Evolutionary conservation across 2,797 vertebrate species (phyloP).

Genomic region (Gallirallus australis): DNA sequence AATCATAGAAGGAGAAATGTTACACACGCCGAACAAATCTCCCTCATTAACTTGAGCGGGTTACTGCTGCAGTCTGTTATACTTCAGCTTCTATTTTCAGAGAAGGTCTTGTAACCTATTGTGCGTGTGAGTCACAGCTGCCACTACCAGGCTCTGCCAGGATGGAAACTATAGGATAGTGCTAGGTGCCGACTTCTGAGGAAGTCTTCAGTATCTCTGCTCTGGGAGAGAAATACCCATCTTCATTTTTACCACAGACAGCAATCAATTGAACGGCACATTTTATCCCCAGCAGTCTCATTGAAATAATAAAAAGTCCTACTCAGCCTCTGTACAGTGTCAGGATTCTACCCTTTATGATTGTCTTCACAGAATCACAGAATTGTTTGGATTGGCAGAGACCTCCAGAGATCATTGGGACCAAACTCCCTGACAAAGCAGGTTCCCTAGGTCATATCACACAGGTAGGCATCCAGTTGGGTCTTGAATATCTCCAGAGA

Average conservation of each 20-base stretch:
- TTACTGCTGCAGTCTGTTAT: background rate
- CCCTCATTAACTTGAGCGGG: background rate
- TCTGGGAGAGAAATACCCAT: background rate
- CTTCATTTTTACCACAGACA: background rate
- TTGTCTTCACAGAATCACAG: background rate
- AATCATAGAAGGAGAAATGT: constrained; percentile 34
- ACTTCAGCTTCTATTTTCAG: background rate
- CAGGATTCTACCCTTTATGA: background rate
- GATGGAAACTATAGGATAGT: background rate
- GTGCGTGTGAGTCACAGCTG: background rate
- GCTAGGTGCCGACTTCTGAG: background rate
- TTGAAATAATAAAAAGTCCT: background rate
- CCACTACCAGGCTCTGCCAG: background rate
- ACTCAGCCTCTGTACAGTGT: background rate
- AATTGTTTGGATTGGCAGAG: no score
- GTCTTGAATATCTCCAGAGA: no score
- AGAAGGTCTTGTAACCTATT: background rate
- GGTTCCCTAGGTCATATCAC: no score
- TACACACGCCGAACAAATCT: background rate
- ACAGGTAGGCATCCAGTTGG: no score
- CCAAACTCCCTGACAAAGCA: no score
- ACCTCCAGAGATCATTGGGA: no score
- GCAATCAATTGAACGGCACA: rapidly evolving
- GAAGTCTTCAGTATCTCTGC: background rate
- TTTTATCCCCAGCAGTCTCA: background rate